Evolutionary conservation across 2,113 vertebrate genomes (phyloP).

Genomic region (Mormyrus iriodes): DNA sequence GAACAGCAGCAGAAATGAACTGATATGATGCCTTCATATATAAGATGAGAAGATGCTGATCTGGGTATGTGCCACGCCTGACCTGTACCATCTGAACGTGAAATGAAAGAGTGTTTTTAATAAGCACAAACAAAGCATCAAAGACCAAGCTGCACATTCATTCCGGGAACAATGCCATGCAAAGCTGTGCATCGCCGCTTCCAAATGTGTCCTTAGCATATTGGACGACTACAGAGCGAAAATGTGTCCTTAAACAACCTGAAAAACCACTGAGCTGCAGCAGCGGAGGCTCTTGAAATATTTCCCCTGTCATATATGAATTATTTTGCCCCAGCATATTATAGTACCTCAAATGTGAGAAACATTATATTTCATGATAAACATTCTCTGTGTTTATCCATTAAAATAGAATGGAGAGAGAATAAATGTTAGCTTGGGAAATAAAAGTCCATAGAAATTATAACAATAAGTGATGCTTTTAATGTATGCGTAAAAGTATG

Average conservation of each 20-base stretch:
- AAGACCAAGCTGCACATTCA: neutral
- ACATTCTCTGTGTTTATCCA: neutral
- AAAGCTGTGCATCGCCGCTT: neutral
- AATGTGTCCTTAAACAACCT: neutral
- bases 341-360: neutral
- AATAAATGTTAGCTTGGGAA: neutral
- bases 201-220: neutral
- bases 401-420: neutral
- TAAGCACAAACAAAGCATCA: neutral
- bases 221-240: neutral
- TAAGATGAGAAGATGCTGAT: neutral
- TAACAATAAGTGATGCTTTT: neutral
- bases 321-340: neutral
- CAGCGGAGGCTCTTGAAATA: neutral
- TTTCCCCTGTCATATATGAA: neutral
- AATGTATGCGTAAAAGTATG: neutral
- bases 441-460: neutral
- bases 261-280: neutral
- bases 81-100: neutral
- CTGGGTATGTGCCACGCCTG: neutral
- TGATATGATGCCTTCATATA: neutral
- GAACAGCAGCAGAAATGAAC: neutral
- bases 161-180: neutral
- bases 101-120: neutral
- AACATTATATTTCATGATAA: neutral